Percentiles rank a stretch among this genome's conserved stretches.
Conservation (phyloP, 2,888 invertebrate genomes). For the Celastrina argiolus region DNA sequence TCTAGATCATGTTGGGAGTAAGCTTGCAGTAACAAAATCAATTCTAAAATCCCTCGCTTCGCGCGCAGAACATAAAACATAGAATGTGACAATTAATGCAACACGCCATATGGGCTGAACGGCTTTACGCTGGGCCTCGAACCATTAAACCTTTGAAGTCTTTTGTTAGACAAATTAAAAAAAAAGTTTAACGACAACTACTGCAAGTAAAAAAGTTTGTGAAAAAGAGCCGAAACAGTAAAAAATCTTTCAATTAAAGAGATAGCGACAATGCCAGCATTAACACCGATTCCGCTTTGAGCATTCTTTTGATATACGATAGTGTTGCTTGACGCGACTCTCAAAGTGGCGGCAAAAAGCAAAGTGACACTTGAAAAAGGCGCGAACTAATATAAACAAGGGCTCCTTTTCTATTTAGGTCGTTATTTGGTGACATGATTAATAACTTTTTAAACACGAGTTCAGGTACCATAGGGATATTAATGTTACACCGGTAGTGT, state of each 20-base stretch:
- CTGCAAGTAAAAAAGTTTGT: constrained; percentile 49
- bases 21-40: too few species aligned
- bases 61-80: constrained; percentile 55
- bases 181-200: constrained; percentile 64
- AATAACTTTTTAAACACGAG: constrained; percentile 23
- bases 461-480: not conserved
- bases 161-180: constrained; percentile 59
- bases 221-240: constrained; percentile 58
- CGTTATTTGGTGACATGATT: constrained; percentile 27
- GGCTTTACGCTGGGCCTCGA: constrained; percentile 42
- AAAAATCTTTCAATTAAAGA: constrained; percentile 67
- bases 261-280: constrained; percentile 71
- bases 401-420: constrained; percentile 52
- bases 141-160: constrained; percentile 68
- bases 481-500: too few species aligned
- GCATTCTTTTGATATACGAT: constrained; percentile 72
- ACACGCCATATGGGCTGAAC: constrained; percentile 65
- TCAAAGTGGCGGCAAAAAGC: constrained; percentile 67
- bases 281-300: constrained; percentile 53
- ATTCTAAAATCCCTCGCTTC: not conserved
- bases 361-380: constrained; percentile 77
- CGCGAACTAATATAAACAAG: constrained; percentile 72
- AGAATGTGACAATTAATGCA: constrained; percentile 59
- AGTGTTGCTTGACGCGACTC: constrained; percentile 61
- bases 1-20: too few species aligned